Evolutionary conservation across 2,797 vertebrate species (phyloP).

Genomic region (Sebastes vulpes): DNA sequence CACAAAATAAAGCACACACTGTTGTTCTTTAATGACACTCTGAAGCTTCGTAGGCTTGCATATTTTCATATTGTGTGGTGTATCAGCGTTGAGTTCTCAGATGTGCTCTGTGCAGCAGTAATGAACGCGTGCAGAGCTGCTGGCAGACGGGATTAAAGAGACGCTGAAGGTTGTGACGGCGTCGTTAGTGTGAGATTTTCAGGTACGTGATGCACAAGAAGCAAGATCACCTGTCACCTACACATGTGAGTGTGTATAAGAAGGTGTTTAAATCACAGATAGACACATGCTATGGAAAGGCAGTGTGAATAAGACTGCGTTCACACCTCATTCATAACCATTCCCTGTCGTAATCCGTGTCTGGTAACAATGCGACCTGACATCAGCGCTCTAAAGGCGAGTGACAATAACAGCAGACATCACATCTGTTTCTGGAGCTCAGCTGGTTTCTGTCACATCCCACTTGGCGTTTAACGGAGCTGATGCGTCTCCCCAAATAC

Average conservation of each 20-base stretch:
- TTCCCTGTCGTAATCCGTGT: not conserved
- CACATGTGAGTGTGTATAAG: not conserved
- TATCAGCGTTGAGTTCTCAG: not conserved
- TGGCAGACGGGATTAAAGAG: not conserved
- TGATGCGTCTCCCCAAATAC: not conserved
- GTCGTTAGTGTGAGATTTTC: not conserved
- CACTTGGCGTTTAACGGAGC: constrained; percentile 6
- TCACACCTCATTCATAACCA: constrained; percentile 8
- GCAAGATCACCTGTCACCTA: not conserved
- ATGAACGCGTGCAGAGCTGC: constrained; percentile 11
- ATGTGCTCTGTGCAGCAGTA: not conserved
- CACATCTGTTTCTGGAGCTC: constrained; percentile 28
- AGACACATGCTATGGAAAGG: not conserved
- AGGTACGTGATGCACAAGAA: not conserved
- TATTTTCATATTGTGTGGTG: not conserved
- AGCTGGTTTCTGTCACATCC: not conserved
- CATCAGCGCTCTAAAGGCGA: not conserved
- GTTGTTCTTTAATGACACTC: not conserved
- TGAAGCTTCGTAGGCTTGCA: not conserved
- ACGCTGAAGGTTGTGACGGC: not conserved
- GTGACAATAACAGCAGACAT: constrained; percentile 5
- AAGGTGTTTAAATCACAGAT: constrained; percentile 8
- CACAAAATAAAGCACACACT: not conserved
- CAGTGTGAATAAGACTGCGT: not conserved
- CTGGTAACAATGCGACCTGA: not conserved